Conservation (phyloP, 1,140 invertebrate genomes). For the Drosophila triauraria region DNA sequence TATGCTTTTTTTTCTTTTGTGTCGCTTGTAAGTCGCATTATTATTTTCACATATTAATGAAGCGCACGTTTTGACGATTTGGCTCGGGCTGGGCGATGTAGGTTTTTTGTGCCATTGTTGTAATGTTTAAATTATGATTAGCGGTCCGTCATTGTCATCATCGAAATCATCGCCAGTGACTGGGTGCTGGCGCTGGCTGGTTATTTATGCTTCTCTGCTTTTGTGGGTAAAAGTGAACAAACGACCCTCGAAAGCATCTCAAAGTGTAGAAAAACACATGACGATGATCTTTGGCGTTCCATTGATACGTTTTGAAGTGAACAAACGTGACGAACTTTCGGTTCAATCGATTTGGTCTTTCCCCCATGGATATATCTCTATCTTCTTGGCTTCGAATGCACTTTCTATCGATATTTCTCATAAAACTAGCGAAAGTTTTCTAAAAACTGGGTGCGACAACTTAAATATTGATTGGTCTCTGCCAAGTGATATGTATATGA, state of each 20-base stretch:
- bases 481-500: no score
- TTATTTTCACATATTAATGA: conserved; percentile 79
- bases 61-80: conserved; percentile 70
- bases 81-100: conserved; percentile 13
- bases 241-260: conserved; percentile 38
- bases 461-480: background rate
- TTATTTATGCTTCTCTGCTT: conserved; percentile 58
- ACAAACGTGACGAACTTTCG: conserved; percentile 62
- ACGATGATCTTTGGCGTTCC: conserved; percentile 20
- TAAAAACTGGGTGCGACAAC: conserved; percentile 4
- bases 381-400: conserved; percentile 33
- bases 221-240: conserved; percentile 48
- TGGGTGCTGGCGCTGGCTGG: conserved; percentile 14
- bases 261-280: conserved; percentile 16
- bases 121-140: conserved; percentile 77
- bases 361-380: conserved; percentile 8
- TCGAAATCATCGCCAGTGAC: conserved; percentile 5
- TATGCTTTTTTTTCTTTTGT: conserved; percentile 18
- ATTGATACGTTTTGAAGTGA: conserved; percentile 50
- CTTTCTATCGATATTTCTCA: conserved; percentile 36
- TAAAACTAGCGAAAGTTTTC: conserved; percentile 58
- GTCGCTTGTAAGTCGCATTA: conserved; percentile 40
- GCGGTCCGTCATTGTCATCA: conserved; percentile 75
- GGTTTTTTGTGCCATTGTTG: conserved; percentile 48
- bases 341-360: conserved; percentile 65